Conservation (phyloP, 2,113 vertebrate species). For the Ariopsis seemanni region DNA sequence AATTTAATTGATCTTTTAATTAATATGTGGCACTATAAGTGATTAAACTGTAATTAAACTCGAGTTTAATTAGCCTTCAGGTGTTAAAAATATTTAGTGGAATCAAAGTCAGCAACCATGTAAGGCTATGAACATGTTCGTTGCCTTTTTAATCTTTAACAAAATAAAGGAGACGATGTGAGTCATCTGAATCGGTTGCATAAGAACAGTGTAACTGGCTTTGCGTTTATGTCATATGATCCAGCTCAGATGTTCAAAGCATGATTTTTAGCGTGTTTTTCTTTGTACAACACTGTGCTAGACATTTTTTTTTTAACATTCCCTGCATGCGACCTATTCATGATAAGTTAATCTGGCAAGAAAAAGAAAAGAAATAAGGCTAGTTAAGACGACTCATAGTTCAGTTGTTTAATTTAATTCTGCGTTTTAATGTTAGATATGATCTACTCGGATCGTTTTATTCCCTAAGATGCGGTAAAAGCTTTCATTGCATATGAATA, state of each 20-base stretch:
- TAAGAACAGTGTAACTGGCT: not conserved
- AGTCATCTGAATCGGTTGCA: not conserved
- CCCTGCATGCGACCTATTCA: not conserved
- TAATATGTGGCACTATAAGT: not conserved
- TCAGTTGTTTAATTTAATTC: not conserved
- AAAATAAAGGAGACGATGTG: not conserved
- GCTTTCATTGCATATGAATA: not conserved
- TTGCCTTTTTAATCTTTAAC: conserved; percentile 1
- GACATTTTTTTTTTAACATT: not conserved
- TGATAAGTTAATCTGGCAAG: not conserved
- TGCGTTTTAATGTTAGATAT: not conserved
- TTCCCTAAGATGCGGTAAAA: not conserved
- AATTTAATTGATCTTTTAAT: not conserved
- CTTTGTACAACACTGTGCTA: not conserved
- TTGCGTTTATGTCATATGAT: not conserved
- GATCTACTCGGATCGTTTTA: not conserved
- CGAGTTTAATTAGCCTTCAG: not conserved
- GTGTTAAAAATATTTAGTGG: not conserved
- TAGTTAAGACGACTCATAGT: not conserved
- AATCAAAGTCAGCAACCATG: not conserved
- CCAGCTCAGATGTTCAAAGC: not conserved
- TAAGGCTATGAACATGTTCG: not conserved
- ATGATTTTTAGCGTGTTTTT: not conserved
- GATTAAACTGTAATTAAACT: not conserved
- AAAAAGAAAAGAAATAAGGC: not conserved